phyloP scores from a whole-genome alignment of 2,888 invertebrate species.

The Chalcosyrphus nemorum region DNA sequence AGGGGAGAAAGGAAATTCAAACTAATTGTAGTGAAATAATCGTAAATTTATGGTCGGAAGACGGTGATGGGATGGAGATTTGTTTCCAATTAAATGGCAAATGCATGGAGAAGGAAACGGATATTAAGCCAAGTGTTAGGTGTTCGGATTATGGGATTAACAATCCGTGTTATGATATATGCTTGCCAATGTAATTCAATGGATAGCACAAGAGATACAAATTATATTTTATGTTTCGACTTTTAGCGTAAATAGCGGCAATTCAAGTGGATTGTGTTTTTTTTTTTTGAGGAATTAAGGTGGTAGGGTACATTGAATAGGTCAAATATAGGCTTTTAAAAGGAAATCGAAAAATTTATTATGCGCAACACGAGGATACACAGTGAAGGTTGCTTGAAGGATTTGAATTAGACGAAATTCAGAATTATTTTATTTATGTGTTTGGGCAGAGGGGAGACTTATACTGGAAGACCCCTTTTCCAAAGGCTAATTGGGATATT shows the following conservation, averaged over 20 bases:
- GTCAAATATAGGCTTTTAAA: neutral
- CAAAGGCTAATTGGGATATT: no score
- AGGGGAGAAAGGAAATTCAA: conserved; percentile 47
- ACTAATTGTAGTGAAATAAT: conserved; percentile 73
- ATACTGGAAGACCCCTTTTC: no score
- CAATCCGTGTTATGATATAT: conserved; percentile 61
- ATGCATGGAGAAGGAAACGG: conserved; percentile 57
- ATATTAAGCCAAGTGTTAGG: conserved; percentile 64
- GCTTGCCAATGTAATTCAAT: conserved; percentile 15
- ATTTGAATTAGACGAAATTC: neutral
- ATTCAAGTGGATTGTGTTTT: neutral
- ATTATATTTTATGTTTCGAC: conserved; percentile 11
- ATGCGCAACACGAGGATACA: conserved; percentile 1
- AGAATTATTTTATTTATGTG: neutral
- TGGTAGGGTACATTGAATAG: neutral
- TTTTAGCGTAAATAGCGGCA: neutral
- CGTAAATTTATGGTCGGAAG: conserved; percentile 70
- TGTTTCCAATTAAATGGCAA: conserved; percentile 72
- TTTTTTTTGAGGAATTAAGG: neutral
- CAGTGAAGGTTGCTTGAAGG: neutral
- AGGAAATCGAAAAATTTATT: neutral
- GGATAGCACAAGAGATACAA: neutral
- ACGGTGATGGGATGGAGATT: conserved; percentile 68
- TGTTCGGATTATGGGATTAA: conserved; percentile 66
- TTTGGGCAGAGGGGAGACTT: no score